Evolutionary conservation across 2,888 invertebrate species (phyloP).

Genomic region (Chirona hameri): DNA sequence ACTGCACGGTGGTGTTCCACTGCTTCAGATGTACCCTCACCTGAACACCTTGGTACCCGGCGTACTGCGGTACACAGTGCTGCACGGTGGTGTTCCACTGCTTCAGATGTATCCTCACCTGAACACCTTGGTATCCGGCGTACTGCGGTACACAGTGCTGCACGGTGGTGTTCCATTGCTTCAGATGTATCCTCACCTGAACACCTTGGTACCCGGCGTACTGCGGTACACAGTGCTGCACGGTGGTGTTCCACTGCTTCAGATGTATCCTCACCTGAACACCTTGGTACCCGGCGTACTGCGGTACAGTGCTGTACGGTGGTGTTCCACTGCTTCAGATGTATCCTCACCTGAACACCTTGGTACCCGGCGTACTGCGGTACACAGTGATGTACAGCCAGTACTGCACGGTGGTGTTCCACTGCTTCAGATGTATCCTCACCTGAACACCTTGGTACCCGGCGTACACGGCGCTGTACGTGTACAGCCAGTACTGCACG

Average conservation of each 20-base stretch:
- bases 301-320: too few species aligned
- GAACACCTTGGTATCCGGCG: not conserved
- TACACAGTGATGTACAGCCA: too few species aligned
- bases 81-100: not conserved
- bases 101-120: not conserved
- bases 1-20: too few species aligned
- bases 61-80: not conserved
- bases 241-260: too few species aligned
- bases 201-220: not conserved
- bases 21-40: not conserved
- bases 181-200: not conserved
- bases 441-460: not conserved
- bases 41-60: slow-evolving; percentile 23
- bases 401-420: too few species aligned
- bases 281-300: not conserved
- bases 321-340: too few species aligned
- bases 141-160: not conserved
- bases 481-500: not conserved
- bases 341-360: too few species aligned
- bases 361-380: too few species aligned
- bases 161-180: not conserved
- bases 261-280: not conserved
- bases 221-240: not conserved
- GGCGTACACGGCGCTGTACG: not conserved
- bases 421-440: not conserved